Evolutionary conservation across 2,797 vertebrate species (phyloP).

Genomic region (Sarcoramphus papa): DNA sequence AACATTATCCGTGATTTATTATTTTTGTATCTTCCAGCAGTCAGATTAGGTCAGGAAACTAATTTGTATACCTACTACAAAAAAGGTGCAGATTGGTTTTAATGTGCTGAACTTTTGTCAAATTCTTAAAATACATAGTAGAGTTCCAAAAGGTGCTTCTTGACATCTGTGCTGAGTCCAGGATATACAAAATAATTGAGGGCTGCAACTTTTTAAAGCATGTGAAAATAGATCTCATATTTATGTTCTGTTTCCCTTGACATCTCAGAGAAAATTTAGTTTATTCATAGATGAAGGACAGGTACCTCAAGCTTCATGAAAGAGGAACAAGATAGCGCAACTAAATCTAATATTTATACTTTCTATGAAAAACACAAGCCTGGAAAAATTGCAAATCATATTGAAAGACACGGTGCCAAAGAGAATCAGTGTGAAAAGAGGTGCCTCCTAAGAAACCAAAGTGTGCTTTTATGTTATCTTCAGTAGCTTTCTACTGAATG

Average conservation of each 20-base stretch:
- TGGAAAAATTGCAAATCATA: not conserved
- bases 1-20: not conserved
- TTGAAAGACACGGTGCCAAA: not conserved
- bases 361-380: not conserved
- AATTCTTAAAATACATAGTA: not conserved
- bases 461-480: constrained; percentile 28
- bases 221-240: not conserved
- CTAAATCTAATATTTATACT: not conserved
- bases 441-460: constrained; percentile 26
- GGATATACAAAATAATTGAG: not conserved
- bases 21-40: not conserved
- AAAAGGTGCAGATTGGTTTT: not conserved
- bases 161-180: not conserved
- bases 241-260: not conserved
- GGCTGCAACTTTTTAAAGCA: not conserved
- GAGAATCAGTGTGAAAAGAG: not conserved
- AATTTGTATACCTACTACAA: not conserved
- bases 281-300: not conserved
- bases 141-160: not conserved
- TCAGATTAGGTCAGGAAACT: not conserved
- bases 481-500: not conserved
- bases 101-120: not conserved
- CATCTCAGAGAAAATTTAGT: not conserved
- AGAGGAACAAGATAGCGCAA: not conserved
- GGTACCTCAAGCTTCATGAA: not conserved